These are phyloP conservation scores for Habropoda laboriosa DNA, from an alignment of 1,140 invertebrate genomes.

Conservation along the genomic window DNA sequence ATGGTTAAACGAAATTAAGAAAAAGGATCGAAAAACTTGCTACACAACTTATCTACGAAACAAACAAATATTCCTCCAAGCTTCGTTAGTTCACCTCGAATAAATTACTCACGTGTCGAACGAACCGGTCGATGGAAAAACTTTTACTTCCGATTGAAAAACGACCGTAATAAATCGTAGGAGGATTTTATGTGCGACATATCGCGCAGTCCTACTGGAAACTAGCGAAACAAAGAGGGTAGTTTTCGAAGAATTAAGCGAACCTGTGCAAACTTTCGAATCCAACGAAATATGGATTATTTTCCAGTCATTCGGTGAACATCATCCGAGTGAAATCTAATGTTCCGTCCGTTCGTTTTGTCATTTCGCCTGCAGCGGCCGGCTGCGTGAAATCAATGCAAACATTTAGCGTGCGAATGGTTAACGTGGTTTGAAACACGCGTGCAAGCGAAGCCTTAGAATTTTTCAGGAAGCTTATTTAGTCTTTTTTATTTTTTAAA, in stretches of 20 bases:
- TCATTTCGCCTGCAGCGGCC: no score
- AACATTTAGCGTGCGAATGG: no score
- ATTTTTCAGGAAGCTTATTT: no score
- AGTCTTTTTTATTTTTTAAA: no score
- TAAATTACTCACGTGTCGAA: slow-evolving; percentile 5
- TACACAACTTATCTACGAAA: background rate
- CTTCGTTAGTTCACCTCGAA: background rate
- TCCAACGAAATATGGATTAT: background rate
- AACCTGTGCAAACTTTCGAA: background rate
- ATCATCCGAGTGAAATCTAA: background rate
- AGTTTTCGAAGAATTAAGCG: background rate
- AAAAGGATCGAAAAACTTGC: no score
- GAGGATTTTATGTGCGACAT: background rate
- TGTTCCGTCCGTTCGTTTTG: no score
- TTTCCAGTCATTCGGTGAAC: background rate
- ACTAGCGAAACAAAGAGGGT: background rate
- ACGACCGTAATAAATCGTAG: background rate
- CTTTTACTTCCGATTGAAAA: slow-evolving; percentile 4
- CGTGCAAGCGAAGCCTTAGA: no score
- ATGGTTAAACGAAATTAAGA: no score
- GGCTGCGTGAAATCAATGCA: no score
- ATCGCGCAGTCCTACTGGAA: no score
- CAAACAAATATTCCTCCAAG: background rate
- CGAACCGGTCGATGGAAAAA: slow-evolving; percentile 6
- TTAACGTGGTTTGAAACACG: no score